Conservation (phyloP, 2,888 invertebrate species). For the Microctonus brassicae region DNA sequence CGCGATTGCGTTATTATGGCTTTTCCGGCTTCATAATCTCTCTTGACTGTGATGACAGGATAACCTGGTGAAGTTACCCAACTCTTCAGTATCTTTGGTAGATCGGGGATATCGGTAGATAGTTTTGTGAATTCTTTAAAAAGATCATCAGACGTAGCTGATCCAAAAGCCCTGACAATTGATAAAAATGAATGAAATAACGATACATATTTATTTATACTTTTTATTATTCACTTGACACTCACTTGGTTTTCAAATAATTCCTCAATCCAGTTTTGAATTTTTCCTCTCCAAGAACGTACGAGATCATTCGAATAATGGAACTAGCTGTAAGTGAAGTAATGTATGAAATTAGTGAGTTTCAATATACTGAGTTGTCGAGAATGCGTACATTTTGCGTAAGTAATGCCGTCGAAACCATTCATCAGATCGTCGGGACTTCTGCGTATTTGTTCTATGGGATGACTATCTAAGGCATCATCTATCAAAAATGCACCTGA, state of each 20-base stretch:
- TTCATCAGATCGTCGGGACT: slow-evolving; percentile 71
- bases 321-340: slow-evolving; percentile 66
- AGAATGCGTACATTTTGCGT: slow-evolving; percentile 72
- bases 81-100: slow-evolving; percentile 65
- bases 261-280: slow-evolving; percentile 68
- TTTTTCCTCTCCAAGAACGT: slow-evolving; percentile 68
- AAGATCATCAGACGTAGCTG: slow-evolving; percentile 71
- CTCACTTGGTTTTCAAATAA: slow-evolving; percentile 57
- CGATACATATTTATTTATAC: slow-evolving; percentile 56
- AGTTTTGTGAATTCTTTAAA: slow-evolving; percentile 55
- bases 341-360: slow-evolving; percentile 29
- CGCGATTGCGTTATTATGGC: slow-evolving; percentile 70
- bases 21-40: slow-evolving; percentile 69
- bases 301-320: slow-evolving; percentile 73
- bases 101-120: slow-evolving; percentile 44
- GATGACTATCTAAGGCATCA: slow-evolving; percentile 68
- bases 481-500: slow-evolving; percentile 66
- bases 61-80: slow-evolving; percentile 79
- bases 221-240: slow-evolving; percentile 43
- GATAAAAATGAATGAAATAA: slow-evolving; percentile 1
- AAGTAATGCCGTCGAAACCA: slow-evolving; percentile 75
- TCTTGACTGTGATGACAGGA: slow-evolving; percentile 74
- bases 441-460: slow-evolving; percentile 71
- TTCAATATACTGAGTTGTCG: not conserved
- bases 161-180: slow-evolving; percentile 46